Evolutionary conservation across 1,140 invertebrate genomes (phyloP), one percentile per base, ranked within the genome.

Genomic region (Brachionus sp.): DNA sequence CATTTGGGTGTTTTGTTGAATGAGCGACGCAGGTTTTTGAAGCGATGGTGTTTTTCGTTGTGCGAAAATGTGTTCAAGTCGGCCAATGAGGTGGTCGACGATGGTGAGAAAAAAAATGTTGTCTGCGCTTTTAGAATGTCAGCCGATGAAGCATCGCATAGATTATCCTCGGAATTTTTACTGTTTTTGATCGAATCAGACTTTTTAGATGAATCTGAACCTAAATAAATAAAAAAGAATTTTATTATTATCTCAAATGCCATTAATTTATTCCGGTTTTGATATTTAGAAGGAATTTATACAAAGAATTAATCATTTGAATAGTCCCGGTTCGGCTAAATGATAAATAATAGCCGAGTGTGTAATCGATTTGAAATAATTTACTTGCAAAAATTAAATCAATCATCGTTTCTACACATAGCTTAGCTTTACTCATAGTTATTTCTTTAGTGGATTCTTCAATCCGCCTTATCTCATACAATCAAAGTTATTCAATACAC

Each of bases 1-100:
- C 66, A 70, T 70, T 70, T 70, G 19, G 66, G 66, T 2, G 66
- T 44, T 44, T 70, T 70, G 35, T 70, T 70, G 37, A 70, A 70
- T 16, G 66, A 70, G 16, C 66, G 66, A 35, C 66, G 66, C 37
- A 70, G 35, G 19, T 70, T 70, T 70, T 70, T 70, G 35, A 70
- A 70, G n/a, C 66, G 66, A 19, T 70, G 66, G 16, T 70, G 33
- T 23, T 70, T 70, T 70, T 70, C 66, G 35, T n/a, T 16, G n/a
- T 66, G 64, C 3, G 25, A 29, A 66, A 66, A 66, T n/a, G 37
- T 37, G 37, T 37, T 70, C 16, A 70, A 16, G 19, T 70, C 66
- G 35, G 66, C 66, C 37, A 70, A 16, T 5, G 66, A 70, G 16
- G 66, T 70, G 16, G 66, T 70, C 12, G 66, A 70, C 16, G 66